Conservation (phyloP, 2,113 vertebrate genomes). For the Callionymus lyra region DNA sequence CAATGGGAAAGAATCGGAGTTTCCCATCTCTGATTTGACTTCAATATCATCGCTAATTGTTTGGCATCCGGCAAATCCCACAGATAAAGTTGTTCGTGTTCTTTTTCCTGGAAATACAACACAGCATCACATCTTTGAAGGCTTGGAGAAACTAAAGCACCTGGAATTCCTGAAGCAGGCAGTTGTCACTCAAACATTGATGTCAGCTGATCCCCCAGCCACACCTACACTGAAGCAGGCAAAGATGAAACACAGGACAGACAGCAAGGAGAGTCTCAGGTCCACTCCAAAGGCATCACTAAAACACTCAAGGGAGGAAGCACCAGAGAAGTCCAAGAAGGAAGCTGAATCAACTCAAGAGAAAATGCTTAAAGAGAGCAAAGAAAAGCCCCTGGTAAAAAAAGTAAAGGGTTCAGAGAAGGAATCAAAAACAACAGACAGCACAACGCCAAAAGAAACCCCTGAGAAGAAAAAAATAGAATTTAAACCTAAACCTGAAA, state of each 20-base stretch:
- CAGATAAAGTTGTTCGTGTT: constrained; percentile 89
- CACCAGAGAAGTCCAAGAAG: constrained; percentile 69
- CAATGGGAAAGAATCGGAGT: constrained; percentile 84
- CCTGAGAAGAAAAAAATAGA: constrained; percentile 78
- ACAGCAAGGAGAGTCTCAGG: constrained; percentile 89
- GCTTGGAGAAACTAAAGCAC: constrained; percentile 91
- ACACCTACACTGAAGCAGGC: constrained; percentile 77
- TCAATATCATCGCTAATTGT: constrained; percentile 91
- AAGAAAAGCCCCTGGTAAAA: constrained; percentile 77
- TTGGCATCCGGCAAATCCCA: constrained; percentile 92
- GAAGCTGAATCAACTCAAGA: constrained; percentile 61
- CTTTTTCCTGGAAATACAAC: constrained; percentile 91
- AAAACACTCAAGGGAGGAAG: constrained; percentile 85
- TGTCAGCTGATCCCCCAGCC: constrained; percentile 66
- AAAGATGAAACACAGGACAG: constrained; percentile 82
- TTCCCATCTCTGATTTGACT: constrained; percentile 81
- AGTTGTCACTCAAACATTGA: constrained; percentile 80
- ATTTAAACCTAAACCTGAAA: constrained; percentile 73
- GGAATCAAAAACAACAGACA: constrained; percentile 69
- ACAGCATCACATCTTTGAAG: constrained; percentile 87
- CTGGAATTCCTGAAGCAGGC: constrained; percentile 89
- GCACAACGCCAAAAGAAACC: constrained; percentile 63
- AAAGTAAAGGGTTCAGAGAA: constrained; percentile 75
- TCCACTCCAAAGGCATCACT: constrained; percentile 74
- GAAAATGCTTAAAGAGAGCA: constrained; percentile 82